Evolutionary conservation across 2,797 vertebrate genomes (phyloP), one percentile per base, ranked within the genome.

Genomic region (Columba guinea): DNA sequence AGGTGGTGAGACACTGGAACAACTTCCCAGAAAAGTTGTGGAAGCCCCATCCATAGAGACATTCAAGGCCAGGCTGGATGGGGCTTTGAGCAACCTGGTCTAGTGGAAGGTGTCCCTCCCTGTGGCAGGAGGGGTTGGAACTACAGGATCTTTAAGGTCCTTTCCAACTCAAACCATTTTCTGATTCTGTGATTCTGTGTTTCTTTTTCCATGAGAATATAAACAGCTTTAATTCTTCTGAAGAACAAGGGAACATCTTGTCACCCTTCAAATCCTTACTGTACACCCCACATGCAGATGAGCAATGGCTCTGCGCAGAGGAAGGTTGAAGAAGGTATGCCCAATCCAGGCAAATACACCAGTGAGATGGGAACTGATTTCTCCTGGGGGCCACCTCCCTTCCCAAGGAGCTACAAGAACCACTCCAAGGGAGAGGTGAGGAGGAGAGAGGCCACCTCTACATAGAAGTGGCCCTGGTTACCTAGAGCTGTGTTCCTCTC

Each of bases 401-500:
- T 48, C 22, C 26, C 1, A 2, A 37, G 79, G 58, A 58, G n/a
- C 75, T 55, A 34, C 74, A 16, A 46, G 23, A 58, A 34, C 34
- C 5, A 1, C 58, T 39, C 14, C 10, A 13, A 23, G 27, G 44
- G 27, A 26, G 1, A 5, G 12, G 52, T 4, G 3, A 68, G 41
- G 3, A 68, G 41, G 12, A 68, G 20, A 55, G 67, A 62, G 17
- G n/a, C 48, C 48, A 52, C 11, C 18, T 64, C 37, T n/a, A 16
- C 0, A 0, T 1, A 10, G 63, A 70, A 7, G 37, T 28, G 34
- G 9, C 52, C 4, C 1, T 59, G 63, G 5, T 97, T 98, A 99
- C 99, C 99, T 92, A 99, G 94, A 62, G 99, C 99, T 0, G 99
- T 99, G 97, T 94, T 99, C 97, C 99, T 98, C 96, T 99, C 99